Percentiles rank a stretch among this genome's conserved stretches.
phyloP scores from a whole-genome alignment of 92 coral and sea anemone species.

The Parazoanthus swiftii region DNA sequence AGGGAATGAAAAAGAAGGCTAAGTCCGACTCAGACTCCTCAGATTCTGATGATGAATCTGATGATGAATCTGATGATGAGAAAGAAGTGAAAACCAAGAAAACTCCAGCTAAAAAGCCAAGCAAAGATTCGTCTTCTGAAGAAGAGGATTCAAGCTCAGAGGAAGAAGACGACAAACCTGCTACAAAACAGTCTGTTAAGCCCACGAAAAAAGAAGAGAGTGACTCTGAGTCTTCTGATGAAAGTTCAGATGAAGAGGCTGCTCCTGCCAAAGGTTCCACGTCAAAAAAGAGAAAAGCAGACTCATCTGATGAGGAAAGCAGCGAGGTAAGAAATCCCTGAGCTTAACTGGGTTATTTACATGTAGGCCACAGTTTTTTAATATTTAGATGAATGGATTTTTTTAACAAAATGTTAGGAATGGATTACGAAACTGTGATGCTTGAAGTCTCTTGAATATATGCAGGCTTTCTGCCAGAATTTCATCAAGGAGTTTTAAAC shows the following conservation, averaged over 20 bases:
- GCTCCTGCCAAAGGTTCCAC: background rate
- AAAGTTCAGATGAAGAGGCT: constrained; percentile 39
- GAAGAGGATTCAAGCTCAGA: constrained; percentile 49
- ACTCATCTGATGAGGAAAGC: constrained; percentile 1
- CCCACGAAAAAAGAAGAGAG: background rate
- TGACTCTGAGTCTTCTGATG: constrained; percentile 9
- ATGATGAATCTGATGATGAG: constrained; percentile 47
- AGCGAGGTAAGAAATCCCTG: constrained; percentile 22
- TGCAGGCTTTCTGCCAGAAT: no score
- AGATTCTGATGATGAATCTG: constrained; percentile 40
- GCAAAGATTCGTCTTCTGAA: constrained; percentile 36
- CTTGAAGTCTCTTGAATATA: no score
- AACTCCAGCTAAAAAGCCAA: background rate
- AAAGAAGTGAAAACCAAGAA: constrained; percentile 39
- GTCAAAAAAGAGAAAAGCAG: constrained; percentile 31
- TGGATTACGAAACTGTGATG: no score
- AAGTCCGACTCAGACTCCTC: constrained; percentile 51
- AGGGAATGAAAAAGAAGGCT: constrained; percentile 46
- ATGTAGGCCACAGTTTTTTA: no score
- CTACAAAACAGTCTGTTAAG: background rate
- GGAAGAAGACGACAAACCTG: constrained; percentile 25
- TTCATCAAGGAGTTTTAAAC: no score
- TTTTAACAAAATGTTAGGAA: no score
- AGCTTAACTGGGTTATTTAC: background rate
- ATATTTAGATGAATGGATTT: no score